Base-by-base conservation (phyloP, 2,113 vertebrate genomes). In the Scatophagus argus region DNA sequence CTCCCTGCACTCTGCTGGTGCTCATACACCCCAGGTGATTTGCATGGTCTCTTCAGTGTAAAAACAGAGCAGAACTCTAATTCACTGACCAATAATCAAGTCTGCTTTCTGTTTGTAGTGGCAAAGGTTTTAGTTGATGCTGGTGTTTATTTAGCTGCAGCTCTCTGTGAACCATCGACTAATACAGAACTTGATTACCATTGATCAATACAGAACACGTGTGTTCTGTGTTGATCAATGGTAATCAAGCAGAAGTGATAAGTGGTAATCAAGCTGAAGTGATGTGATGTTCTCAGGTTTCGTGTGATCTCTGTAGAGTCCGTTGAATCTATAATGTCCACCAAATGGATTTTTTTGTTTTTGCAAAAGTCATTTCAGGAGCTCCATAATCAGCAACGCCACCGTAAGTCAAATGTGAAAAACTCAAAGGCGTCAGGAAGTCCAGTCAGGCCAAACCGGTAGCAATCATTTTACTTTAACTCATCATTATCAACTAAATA, bases 131-230 rank as follows among this genome's bases (percentile, higher is more conserved):
- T 13, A 66, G 21, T 21, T 73, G 60, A 65, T 41, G 43, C 8
- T 44, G 52, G 41, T 25, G 54, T 66, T 66, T 44, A 36, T 66
- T 80, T 64, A 72, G 43, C 69, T 36, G 43, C 44, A 66, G 34
- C 68, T 64, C 58, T 47, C 46, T 32, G 41, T 32, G 41, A 72
- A 72, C 41, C 39, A 56, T n/a, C 55, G 64, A 52, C 27, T 27
- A 68, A 13, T 54, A 29, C 6, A 69, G 38, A 46, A 41, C 47
- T n/a, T n/a, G n/a, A n/a, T n/a, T n/a, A n/a, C n/a, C n/a, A n/a
- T n/a, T n/a, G n/a, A n/a, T n/a, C n/a, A n/a, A n/a, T n/a, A n/a
- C n/a, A n/a, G n/a, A n/a, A n/a, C n/a, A n/a, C n/a, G n/a, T n/a
- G n/a, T n/a, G n/a, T n/a, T n/a, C n/a, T n/a, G n/a, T n/a, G n/a